Evolutionary conservation across 1,140 invertebrate genomes (phyloP).

Genomic region (Drosophila auraria): DNA sequence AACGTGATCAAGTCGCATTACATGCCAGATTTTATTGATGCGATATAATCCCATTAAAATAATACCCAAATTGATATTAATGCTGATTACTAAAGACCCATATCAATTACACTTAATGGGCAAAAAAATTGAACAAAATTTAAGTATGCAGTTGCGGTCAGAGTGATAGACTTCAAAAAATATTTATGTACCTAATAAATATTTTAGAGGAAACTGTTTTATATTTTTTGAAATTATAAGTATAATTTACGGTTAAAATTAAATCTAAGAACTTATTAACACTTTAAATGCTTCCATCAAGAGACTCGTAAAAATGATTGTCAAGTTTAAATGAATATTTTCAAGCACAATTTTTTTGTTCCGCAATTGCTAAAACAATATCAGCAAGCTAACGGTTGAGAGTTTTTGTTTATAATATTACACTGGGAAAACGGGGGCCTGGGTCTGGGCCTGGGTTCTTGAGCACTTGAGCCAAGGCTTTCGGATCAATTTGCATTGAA

Average conservation of each 20-base stretch:
- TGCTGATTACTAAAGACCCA: constrained; percentile 35
- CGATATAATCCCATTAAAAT: constrained; percentile 29
- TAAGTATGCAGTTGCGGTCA: neutral
- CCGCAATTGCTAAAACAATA: constrained; percentile 1
- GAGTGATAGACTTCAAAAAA: neutral
- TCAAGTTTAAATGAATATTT: neutral
- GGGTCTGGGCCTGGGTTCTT: constrained; percentile 18
- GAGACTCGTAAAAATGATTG: neutral
- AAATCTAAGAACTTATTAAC: neutral
- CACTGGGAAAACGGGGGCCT: constrained; percentile 15
- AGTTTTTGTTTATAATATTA: constrained; percentile 45
- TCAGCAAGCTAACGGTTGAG: constrained; percentile 12
- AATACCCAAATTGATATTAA: constrained; percentile 44
- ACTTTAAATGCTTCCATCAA: neutral
- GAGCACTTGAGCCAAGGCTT: constrained; percentile 55
- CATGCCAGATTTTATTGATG: constrained; percentile 4
- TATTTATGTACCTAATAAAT: neutral
- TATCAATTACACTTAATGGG: constrained; percentile 66
- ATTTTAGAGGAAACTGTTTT: neutral
- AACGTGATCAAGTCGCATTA: constrained; percentile 29
- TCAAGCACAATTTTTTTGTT: neutral
- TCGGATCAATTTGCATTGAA: constrained; percentile 69
- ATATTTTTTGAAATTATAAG: neutral
- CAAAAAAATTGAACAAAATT: constrained; percentile 28
- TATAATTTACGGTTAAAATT: neutral